Base-by-base conservation (phyloP, 2,797 vertebrate genomes). In the Vireo griseus region DNA sequence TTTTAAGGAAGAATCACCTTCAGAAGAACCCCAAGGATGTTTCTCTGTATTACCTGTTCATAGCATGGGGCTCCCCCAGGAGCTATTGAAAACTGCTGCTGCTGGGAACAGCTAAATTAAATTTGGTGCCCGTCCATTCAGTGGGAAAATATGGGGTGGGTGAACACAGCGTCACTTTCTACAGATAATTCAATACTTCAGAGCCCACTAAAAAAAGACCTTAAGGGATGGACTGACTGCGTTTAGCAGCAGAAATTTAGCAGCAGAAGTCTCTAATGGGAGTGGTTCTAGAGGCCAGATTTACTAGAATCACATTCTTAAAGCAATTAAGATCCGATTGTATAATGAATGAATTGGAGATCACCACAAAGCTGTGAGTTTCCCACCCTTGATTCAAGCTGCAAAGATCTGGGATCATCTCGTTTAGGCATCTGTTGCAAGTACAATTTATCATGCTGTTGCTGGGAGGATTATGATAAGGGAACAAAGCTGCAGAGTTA, bases 321-420 rank as follows among this genome's bases (percentile, higher is more conserved):
- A 90, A 84, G 91, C 95, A 96, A 94, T 96, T 95, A 96, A 96
- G 84, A 93, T 95, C 83, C 4, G 54, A 92, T 96, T 92, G 91
- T 95, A 88, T 93, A 89, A 93, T 73, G 91, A 96, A 88, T 92
- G 83, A 93, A 92, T 74, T 72, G 76, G 83, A 93, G 86, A 78
- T 87, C 80, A 66, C 80, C 95, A 47, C 96, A 96, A 81, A 93
- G 71, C 90, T 93, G 4, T 1, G 20, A 93, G 84, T 94, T 96
- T 96, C 95, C 95, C 94, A 95, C 77, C 92, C 80, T 73, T 72
- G 58, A 87, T 88, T 90, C 77, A 79, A 75, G 62, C 42, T 86
- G 74, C 91, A 73, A 69, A 93, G 95, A 81, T 74, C 59, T 87
- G 80, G 59, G 80, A 86, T 93, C 95, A 88, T 95, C 90, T 92